These are phyloP conservation scores for Nannospalax galili DNA, from an alignment of 2,113 vertebrate genomes.

Conservation along the genomic window DNA sequence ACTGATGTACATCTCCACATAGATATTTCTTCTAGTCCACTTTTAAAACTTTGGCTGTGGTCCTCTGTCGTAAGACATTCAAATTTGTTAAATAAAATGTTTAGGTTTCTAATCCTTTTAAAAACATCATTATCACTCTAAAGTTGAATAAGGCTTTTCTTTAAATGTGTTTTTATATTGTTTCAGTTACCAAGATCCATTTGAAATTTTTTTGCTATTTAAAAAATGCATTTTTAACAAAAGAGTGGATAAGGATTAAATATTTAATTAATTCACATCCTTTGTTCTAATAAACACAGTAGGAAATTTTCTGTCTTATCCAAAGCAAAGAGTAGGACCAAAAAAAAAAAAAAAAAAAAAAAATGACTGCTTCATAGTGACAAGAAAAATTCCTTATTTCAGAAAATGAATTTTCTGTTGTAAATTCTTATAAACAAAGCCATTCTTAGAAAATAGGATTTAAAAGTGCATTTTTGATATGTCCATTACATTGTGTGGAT, in stretches of 20 bases:
- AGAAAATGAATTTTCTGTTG: constrained; percentile 25
- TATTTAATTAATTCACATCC: neutral
- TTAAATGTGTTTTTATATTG: constrained; percentile 15
- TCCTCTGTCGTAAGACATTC: neutral
- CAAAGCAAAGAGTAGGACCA: neutral
- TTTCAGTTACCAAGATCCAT: neutral
- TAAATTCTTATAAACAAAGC: constrained; percentile 25
- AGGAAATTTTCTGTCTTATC: neutral
- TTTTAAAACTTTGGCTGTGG: neutral
- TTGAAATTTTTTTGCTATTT: neutral
- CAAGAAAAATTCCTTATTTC: neutral
- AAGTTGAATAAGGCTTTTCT: neutral
- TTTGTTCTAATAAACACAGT: neutral
- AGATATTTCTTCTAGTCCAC: neutral
- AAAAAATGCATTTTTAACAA: neutral
- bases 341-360: neutral
- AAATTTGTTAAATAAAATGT: constrained; percentile 30
- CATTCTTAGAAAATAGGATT: constrained; percentile 52
- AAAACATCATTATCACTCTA: neutral
- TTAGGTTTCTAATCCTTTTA: constrained; percentile 18
- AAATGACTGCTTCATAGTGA: neutral
- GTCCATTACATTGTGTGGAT: constrained; percentile 28
- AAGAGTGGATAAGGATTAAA: neutral
- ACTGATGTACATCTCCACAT: neutral
- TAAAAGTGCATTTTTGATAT: constrained; percentile 47